phyloP scores from a whole-genome alignment of 2,797 vertebrate genomes.

The Hippocampus kuda region DNA sequence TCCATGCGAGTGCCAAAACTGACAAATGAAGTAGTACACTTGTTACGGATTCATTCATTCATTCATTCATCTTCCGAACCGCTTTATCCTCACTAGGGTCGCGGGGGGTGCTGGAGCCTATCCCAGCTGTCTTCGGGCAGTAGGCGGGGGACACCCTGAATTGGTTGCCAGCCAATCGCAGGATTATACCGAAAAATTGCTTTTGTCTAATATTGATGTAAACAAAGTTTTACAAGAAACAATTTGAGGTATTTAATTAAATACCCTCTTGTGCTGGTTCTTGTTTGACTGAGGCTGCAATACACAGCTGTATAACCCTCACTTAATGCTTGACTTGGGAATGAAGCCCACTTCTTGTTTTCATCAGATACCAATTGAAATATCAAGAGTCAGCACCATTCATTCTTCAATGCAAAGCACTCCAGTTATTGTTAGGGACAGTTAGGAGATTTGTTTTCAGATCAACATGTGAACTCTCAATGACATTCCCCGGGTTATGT shows the following conservation, averaged over 20 bases:
- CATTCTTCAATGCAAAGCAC: constrained; percentile 21
- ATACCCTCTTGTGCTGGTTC: constrained; percentile 17
- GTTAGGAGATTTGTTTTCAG: neutral
- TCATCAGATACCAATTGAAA: constrained; percentile 52
- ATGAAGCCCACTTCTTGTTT: constrained; percentile 31
- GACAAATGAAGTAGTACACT: neutral
- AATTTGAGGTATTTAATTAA: constrained; percentile 24
- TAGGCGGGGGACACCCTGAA: too few relatives aligned
- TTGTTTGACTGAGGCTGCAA: constrained; percentile 21
- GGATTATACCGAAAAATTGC: neutral
- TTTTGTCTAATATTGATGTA: neutral
- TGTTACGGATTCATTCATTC: too few relatives aligned
- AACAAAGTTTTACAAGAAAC: neutral
- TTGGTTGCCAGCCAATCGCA: too few relatives aligned
- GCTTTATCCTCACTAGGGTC: too few relatives aligned
- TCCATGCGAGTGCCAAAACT: neutral
- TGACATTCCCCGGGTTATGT: neutral
- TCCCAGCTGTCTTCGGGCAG: too few relatives aligned
- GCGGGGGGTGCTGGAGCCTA: too few relatives aligned
- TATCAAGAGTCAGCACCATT: constrained; percentile 34
- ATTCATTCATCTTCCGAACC: too few relatives aligned
- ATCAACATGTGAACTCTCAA: neutral
- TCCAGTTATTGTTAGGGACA: constrained; percentile 9
- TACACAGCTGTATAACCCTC: constrained; percentile 27
- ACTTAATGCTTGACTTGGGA: constrained; percentile 14